These are phyloP conservation scores for Pocillopora grandis DNA, from an alignment of 92 coral and sea anemone species.

Conservation along the genomic window DNA sequence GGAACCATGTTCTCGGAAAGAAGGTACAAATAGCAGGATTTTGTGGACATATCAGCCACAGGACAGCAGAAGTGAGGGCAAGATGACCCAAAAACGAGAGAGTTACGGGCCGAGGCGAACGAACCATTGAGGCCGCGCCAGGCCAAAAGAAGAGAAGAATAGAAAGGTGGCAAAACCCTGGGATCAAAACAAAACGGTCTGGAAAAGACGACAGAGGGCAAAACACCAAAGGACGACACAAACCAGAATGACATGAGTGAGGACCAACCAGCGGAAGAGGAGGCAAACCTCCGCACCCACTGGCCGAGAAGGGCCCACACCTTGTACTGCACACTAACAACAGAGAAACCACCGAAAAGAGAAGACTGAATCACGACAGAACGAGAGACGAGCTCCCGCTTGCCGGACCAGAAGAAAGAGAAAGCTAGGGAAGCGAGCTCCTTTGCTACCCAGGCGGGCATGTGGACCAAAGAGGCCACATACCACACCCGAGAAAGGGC, in stretches of 20 bases:
- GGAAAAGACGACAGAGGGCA: not conserved
- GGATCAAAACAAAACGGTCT: not conserved
- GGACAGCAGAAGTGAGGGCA: not conserved
- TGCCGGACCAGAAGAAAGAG: slow-evolving; percentile 17
- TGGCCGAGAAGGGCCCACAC: not conserved
- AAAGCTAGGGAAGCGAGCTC: not conserved
- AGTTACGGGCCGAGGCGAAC: not conserved
- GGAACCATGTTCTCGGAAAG: not conserved
- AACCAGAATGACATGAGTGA: not conserved
- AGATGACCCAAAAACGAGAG: not conserved
- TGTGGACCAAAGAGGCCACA: not conserved
- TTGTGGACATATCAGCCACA: not conserved
- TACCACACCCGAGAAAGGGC: not conserved
- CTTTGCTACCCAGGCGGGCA: not conserved
- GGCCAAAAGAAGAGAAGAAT: not conserved
- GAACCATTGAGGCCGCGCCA: not conserved
- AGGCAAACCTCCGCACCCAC: not conserved
- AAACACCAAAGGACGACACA: not conserved
- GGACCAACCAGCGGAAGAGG: not conserved
- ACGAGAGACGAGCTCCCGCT: slow-evolving; percentile 12
- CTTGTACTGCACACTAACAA: not conserved
- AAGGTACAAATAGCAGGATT: not conserved
- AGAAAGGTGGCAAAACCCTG: not conserved
- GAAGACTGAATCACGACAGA: not conserved
- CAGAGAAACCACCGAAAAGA: not conserved